Percentiles rank a stretch among this genome's conserved stretches.
These are phyloP conservation scores for Arrhopalites spinosus DNA, from an alignment of 2,888 invertebrate genomes.

Conservation along the genomic window DNA sequence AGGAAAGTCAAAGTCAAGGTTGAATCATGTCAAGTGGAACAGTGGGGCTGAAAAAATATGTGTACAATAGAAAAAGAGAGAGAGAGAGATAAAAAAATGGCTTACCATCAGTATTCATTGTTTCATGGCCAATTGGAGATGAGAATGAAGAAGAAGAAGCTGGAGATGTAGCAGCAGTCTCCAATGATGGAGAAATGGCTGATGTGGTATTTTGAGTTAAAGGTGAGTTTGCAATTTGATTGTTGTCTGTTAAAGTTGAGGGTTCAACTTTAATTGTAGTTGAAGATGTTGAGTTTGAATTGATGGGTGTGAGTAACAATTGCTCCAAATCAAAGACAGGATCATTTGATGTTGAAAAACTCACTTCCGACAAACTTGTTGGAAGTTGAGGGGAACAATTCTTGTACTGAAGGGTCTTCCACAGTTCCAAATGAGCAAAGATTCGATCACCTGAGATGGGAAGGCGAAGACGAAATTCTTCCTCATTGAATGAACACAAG, in stretches of 20 bases:
- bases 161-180: slow-evolving; percentile 12
- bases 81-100: neutral
- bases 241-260: neutral
- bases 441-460: slow-evolving; percentile 60
- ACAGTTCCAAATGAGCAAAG: slow-evolving; percentile 52
- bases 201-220: neutral
- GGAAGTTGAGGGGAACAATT: slow-evolving; percentile 28
- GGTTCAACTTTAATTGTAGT: neutral
- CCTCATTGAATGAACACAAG: slow-evolving; percentile 77
- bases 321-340: slow-evolving; percentile 39
- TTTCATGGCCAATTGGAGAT: slow-evolving; percentile 29
- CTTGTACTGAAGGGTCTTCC: slow-evolving; percentile 61
- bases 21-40: neutral
- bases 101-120: slow-evolving; percentile 42
- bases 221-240: neutral
- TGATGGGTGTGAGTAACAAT: slow-evolving; percentile 24
- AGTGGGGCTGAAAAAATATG: neutral
- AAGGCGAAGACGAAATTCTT: slow-evolving; percentile 81
- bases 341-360: slow-evolving; percentile 29
- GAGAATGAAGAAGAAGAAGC: slow-evolving; percentile 33
- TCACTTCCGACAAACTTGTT: slow-evolving; percentile 19
- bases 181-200: slow-evolving; percentile 8
- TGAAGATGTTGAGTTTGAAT: neutral
- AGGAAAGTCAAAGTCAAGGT: neutral
- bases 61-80: neutral